Base-by-base conservation (phyloP, 2,888 invertebrate species). In the Cantharis rustica region DNA sequence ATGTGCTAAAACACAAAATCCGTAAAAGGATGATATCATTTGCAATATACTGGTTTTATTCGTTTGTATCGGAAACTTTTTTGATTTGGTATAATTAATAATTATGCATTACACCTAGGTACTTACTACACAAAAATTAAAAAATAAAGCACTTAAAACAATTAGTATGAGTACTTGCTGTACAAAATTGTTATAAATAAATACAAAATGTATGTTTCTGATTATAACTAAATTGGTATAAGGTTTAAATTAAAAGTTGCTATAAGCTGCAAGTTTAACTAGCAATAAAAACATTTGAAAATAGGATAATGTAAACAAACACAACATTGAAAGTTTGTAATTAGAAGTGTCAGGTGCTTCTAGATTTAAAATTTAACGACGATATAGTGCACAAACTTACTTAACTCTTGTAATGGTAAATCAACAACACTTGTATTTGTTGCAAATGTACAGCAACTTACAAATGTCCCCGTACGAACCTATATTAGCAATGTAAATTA, bases 291-390 rank as follows among this genome's bases (percentile, higher is more conserved):
- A 16, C 23, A 74, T 66, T 70, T 47, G 64, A 47, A 69, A 74
- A 66, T 17, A 66, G 70, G 70, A 66, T 66, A 47, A 47, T 74
- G 70, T 74, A 74, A 73, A 74, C 70, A 74, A 61, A 73, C 23
- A 23, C 23, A 23, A 74, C 70, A 66, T 20, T 20, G 62, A 27
- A 73, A 75, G 72, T 70, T 79, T 68, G 76, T 77, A 79, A 76
- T 77, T 74, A 61, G 72, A 16, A 64, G 70, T 71, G 71, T 75
- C 73, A 63, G 20, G 71, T 73, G 79, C 76, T 75, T 72, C 68
- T 72, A 68, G 75, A 75, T 70, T 72, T 78, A 47, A 62, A 72
- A 74, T 72, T 78, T 27, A 69, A 72, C 75, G 72, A 70, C 62
- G 70, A 77, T 78, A 68, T 23, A 68, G 72, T 71, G 64, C 71